A percentile compares a stretch with the other conserved stretches of the same genome.
phyloP scores from a whole-genome alignment of 1,140 invertebrate species.

The Xylocopa sonorina region DNA sequence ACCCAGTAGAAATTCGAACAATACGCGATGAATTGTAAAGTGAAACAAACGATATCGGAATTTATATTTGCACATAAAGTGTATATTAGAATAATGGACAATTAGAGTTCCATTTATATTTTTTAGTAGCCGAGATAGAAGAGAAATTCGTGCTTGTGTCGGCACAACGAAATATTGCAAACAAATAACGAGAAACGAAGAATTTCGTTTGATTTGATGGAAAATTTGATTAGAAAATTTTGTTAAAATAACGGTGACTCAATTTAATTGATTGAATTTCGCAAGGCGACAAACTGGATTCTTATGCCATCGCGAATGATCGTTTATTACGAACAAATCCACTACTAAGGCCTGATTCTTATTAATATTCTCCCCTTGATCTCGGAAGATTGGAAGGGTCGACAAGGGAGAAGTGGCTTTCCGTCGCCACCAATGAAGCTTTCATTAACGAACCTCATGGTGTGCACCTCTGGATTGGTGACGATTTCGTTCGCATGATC shows the following conservation, averaged over 20 bases:
- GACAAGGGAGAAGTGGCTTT: slow-evolving; percentile 25
- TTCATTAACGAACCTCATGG: slow-evolving; percentile 27
- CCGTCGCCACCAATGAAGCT: slow-evolving; percentile 14
- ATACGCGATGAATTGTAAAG: background rate
- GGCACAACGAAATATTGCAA: background rate
- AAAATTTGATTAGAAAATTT: background rate
- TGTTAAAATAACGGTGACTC: background rate
- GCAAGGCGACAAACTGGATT: background rate
- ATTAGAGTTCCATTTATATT: slow-evolving; percentile 17
- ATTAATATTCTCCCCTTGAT: slow-evolving; percentile 61
- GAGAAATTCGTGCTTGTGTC: slow-evolving; percentile 18
- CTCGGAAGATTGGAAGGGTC: slow-evolving; percentile 24
- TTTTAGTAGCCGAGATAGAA: slow-evolving; percentile 19
- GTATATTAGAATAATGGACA: slow-evolving; percentile 6
- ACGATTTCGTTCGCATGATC: background rate
- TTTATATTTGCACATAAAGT: background rate
- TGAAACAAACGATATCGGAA: background rate
- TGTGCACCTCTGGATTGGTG: background rate
- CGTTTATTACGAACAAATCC: slow-evolving; percentile 46
- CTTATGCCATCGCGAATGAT: slow-evolving; percentile 18
- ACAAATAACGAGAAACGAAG: background rate
- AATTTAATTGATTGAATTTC: background rate
- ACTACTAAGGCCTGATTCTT: slow-evolving; percentile 33
- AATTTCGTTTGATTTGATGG: background rate
- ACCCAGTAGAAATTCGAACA: background rate